Evolutionary conservation across 2,888 invertebrate species (phyloP).

Genomic region (Pteria penguin): DNA sequence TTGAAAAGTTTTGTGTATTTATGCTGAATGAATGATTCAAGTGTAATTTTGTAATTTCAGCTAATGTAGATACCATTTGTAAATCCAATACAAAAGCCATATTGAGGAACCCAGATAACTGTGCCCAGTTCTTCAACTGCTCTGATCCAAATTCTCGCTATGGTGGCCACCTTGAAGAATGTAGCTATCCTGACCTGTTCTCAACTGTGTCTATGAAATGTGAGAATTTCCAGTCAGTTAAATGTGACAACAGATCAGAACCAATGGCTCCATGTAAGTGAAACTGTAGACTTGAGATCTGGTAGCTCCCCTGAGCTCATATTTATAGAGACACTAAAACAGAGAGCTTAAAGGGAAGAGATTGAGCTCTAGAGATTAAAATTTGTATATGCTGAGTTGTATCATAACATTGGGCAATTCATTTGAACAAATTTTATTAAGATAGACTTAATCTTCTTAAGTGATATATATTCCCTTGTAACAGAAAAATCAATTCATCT

Average conservation of each 20-base stretch:
- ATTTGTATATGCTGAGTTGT: too few relatives aligned
- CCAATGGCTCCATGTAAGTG: slow-evolving; percentile 57
- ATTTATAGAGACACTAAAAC: too few relatives aligned
- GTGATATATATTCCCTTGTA: too few relatives aligned
- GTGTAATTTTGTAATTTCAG: slow-evolving; percentile 16
- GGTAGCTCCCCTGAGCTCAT: too few relatives aligned
- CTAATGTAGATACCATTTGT: background rate
- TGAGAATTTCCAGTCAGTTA: slow-evolving; percentile 46
- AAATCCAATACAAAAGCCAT: slow-evolving; percentile 40
- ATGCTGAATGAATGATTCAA: slow-evolving; percentile 54
- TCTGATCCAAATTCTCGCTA: slow-evolving; percentile 23
- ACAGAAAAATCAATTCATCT: too few relatives aligned
- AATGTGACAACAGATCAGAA: slow-evolving; percentile 48
- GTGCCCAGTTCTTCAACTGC: slow-evolving; percentile 51
- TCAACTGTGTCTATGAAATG: slow-evolving; percentile 49
- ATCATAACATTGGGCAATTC: too few relatives aligned
- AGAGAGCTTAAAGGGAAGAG: too few relatives aligned
- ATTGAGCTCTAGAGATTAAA: too few relatives aligned
- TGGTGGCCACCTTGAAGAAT: slow-evolving; percentile 46
- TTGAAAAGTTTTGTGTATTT: too few relatives aligned
- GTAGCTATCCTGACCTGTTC: slow-evolving; percentile 55
- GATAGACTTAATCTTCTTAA: too few relatives aligned
- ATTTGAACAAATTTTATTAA: too few relatives aligned
- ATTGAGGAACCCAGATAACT: slow-evolving; percentile 43
- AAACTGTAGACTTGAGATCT: too few relatives aligned